Evolutionary conservation across 2,888 invertebrate genomes (phyloP).

Genomic region (Pseudanteris insignis): DNA sequence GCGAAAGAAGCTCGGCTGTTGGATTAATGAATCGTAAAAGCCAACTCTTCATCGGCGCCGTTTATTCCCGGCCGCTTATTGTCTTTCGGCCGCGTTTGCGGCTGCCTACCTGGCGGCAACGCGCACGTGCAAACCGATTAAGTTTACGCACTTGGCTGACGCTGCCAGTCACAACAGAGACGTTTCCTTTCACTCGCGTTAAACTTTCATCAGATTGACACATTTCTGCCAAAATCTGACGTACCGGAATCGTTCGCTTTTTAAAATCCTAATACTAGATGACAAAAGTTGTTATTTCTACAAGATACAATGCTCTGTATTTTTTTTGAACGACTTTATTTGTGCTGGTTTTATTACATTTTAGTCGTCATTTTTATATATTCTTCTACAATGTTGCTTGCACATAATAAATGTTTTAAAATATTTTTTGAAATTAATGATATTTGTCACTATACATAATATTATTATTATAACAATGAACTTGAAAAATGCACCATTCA

Average conservation of each 20-base stretch:
- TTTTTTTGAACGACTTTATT: slow-evolving; percentile 5
- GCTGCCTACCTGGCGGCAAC: slow-evolving; percentile 37
- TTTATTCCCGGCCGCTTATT: slow-evolving; percentile 40
- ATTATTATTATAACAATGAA: too few species aligned
- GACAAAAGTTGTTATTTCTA: neutral
- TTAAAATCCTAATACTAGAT: neutral
- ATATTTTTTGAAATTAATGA: too few species aligned
- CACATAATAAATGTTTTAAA: too few species aligned
- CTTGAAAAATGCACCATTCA: too few species aligned
- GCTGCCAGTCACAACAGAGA: slow-evolving; percentile 38
- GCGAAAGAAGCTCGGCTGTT: slow-evolving; percentile 51
- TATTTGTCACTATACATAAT: too few species aligned
- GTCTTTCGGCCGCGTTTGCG: slow-evolving; percentile 39
- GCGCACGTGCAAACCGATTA: slow-evolving; percentile 41
- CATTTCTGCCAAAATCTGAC: slow-evolving; percentile 28
- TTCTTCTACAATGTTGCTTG: too few species aligned
- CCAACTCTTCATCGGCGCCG: slow-evolving; percentile 31
- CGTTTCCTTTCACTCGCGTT: slow-evolving; percentile 38
- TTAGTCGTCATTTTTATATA: too few species aligned
- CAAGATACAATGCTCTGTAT: neutral
- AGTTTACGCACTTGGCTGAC: slow-evolving; percentile 42
- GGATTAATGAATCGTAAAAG: slow-evolving; percentile 53
- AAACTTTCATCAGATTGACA: slow-evolving; percentile 38
- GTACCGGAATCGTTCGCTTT: slow-evolving; percentile 10
- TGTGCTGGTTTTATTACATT: too few species aligned